A percentile compares a stretch with the other conserved stretches of the same genome.
Conservation (phyloP, 2,888 invertebrate species). For the Dexiosoma caninum region DNA sequence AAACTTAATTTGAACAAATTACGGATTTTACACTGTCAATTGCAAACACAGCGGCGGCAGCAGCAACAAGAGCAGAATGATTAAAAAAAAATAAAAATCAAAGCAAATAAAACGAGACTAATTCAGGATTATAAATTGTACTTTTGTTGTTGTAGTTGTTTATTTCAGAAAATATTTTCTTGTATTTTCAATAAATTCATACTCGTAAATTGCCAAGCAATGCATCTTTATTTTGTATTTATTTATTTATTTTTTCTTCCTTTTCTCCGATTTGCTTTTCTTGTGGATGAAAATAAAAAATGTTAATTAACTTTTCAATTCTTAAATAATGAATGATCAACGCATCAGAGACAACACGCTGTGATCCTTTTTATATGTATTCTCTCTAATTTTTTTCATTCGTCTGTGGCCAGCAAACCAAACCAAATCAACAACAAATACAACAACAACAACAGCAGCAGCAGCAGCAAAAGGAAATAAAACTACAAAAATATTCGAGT, state of each 20-base stretch:
- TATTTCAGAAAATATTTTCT: conserved; percentile 50
- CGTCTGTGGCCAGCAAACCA: not conserved
- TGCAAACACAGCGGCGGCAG: not conserved
- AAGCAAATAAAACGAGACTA: conserved; percentile 32
- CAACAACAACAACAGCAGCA: too few relatives aligned
- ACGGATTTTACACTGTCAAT: conserved; percentile 24
- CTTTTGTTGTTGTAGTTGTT: conserved; percentile 30
- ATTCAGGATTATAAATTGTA: conserved; percentile 46
- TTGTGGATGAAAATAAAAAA: conserved; percentile 69
- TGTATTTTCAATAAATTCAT: conserved; percentile 60
- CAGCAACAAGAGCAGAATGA: not conserved
- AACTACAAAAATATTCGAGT: conserved; percentile 18
- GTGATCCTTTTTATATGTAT: conserved; percentile 75
- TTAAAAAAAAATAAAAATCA: not conserved
- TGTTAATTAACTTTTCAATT: conserved; percentile 79
- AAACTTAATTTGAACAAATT: conserved; percentile 41
- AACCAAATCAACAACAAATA: not conserved
- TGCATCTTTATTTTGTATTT: conserved; percentile 50
- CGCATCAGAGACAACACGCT: conserved; percentile 77
- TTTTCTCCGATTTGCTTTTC: conserved; percentile 10
- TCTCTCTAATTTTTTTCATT: conserved; percentile 41
- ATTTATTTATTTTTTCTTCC: not conserved
- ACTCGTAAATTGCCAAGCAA: conserved; percentile 57
- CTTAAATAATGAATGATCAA: conserved; percentile 78
- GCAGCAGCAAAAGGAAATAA: too few relatives aligned